Base-by-base conservation (phyloP, 2,888 invertebrate genomes). In the Lycia hirtaria region DNA sequence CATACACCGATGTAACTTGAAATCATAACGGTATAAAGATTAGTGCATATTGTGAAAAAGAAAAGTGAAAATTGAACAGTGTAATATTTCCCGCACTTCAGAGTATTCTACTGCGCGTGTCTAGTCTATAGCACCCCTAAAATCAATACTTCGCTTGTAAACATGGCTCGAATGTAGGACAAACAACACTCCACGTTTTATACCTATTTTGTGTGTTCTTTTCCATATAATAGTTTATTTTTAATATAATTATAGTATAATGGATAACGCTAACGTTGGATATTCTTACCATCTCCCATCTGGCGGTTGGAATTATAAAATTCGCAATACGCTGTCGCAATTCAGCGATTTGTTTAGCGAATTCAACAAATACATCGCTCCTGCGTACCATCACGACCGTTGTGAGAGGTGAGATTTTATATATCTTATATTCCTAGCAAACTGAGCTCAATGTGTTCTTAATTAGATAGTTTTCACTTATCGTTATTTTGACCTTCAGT, bases 331-430 rank as follows among this genome's bases (percentile, higher is more conserved):
- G 28, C 83, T 97, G 60, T 95, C 97, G 20, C 97, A 97, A 80
- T 98, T 98, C 82, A 97, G 97, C 79, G 98, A 98, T 88, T 90
- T 98, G 63, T 98, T 98, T 87, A 98, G 98, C 83, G 98, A 98
- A 92, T 98, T 98, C 84, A 97, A 98, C 83, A 96, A 97, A 87
- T 98, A 98, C 82, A 98, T 98, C 61, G 97, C 98, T 22, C 98
- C 98, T 28, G 97, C 98, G 64, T 98, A 98, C 92, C 97, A 98
- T 81, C 98, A 99, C 93, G 98, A 99, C 85, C 94, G 98, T 58
- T 98, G 98, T 85, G 98, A 98, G 92, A 96, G 97, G 97, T 97
- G 91, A 74, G 74, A 3, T 9, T 26, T 26, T 6, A 7, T 10
- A 10, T n/a, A n/a, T 37, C 19, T 4, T 0, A 37, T n/a, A 37